These are phyloP conservation scores for Meteorus cinctellus DNA, from an alignment of 2,888 invertebrate genomes.

Conservation along the genomic window DNA sequence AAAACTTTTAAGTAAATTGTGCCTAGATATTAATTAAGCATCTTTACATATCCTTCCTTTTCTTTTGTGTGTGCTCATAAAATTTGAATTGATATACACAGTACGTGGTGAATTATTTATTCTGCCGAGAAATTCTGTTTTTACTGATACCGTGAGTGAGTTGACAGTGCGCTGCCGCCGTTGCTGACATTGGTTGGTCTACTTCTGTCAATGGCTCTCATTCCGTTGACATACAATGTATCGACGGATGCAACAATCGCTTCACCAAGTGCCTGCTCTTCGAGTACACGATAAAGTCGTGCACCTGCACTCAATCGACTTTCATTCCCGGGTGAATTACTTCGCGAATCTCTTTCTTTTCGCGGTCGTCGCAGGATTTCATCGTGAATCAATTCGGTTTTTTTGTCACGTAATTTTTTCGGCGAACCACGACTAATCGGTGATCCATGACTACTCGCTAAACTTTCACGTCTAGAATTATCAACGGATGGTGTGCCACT, in stretches of 20 bases:
- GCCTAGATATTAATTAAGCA: neutral
- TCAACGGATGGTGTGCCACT: constrained; percentile 62
- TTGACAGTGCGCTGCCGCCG: constrained; percentile 60
- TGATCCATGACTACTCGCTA: constrained; percentile 64
- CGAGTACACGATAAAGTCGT: constrained; percentile 70
- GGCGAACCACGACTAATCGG: constrained; percentile 63
- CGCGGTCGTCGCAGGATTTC: constrained; percentile 56
- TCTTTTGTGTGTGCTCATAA: neutral
- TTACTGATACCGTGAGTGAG: constrained; percentile 61
- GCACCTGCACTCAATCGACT: constrained; percentile 68
- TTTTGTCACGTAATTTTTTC: constrained; percentile 62
- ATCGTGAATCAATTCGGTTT: constrained; percentile 50
- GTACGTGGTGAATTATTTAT: constrained; percentile 11
- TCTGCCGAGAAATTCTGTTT: constrained; percentile 20
- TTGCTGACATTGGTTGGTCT: constrained; percentile 61
- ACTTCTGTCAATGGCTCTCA: constrained; percentile 49
- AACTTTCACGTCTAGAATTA: constrained; percentile 65
- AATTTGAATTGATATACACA: neutral
- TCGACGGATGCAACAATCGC: constrained; percentile 62
- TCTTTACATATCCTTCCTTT: neutral
- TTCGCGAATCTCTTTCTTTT: constrained; percentile 58
- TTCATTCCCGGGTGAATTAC: constrained; percentile 59
- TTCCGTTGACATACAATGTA: constrained; percentile 60
- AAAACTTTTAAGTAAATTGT: neutral
- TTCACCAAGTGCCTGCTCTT: constrained; percentile 70